These are phyloP conservation scores for Turritopsis dohrnii DNA, from an alignment of 30 jellyfish, hydroid and myxozoan genomes.

Conservation along the genomic window DNA sequence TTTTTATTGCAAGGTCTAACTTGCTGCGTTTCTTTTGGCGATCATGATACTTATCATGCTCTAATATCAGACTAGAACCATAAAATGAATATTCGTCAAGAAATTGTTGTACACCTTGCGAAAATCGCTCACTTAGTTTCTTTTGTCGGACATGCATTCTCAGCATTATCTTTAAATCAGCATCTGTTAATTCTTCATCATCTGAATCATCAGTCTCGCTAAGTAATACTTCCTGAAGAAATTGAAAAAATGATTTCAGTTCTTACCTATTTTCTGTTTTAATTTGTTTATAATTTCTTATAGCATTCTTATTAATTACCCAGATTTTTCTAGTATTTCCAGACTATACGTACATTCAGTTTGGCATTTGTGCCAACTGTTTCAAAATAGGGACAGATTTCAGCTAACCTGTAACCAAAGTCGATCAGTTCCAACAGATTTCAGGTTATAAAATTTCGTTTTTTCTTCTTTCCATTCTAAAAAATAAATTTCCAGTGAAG, in stretches of 20 bases:
- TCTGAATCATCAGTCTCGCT: constrained; percentile 12
- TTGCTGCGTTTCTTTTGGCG: constrained; percentile 45
- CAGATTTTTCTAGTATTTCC: too few species aligned
- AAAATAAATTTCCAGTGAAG: too few species aligned
- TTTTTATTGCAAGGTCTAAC: constrained; percentile 33
- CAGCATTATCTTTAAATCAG: constrained; percentile 70
- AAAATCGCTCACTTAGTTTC: constrained; percentile 42
- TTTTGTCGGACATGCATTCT: constrained; percentile 63
- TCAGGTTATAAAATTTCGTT: constrained; percentile 67
- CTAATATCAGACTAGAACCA: constrained; percentile 80
- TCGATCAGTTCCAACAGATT: constrained; percentile 64
- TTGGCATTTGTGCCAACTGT: too few species aligned
- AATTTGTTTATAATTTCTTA: too few species aligned
- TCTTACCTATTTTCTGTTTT: too few species aligned
- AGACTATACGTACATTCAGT: too few species aligned
- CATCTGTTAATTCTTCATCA: constrained; percentile 59
- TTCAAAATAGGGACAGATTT: background rate
- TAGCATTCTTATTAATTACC: too few species aligned
- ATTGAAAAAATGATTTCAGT: background rate
- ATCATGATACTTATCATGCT: constrained; percentile 74
- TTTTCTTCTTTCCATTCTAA: constrained; percentile 78
- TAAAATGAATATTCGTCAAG: constrained; percentile 66
- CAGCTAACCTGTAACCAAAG: constrained; percentile 59
- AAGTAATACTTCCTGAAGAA: constrained; percentile 2
- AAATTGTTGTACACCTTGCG: constrained; percentile 28